A percentile compares a stretch with the other conserved stretches of the same genome.
These are phyloP conservation scores for Pseudobourletiella spinata DNA, from an alignment of 1,140 invertebrate species.

Conservation along the genomic window DNA sequence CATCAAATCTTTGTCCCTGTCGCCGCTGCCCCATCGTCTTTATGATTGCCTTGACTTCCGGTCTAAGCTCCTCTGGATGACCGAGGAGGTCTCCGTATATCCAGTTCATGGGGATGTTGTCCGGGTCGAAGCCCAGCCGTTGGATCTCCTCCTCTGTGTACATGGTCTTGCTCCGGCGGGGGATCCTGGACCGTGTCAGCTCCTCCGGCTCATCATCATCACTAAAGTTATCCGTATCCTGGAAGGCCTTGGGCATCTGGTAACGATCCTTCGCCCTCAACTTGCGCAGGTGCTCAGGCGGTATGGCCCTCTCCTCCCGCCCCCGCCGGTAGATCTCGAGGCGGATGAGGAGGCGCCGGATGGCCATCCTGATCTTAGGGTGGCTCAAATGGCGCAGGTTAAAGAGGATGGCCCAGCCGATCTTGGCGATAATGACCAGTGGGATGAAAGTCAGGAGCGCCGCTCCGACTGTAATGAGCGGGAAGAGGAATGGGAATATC, in stretches of 20 bases:
- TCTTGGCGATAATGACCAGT: background rate
- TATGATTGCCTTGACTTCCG: background rate
- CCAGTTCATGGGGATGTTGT: background rate
- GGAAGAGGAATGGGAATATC: background rate
- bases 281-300: background rate
- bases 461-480: background rate
- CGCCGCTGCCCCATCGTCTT: no score
- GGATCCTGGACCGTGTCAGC: background rate
- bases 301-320: background rate
- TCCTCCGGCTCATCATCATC: slow-evolving; percentile 3
- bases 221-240: background rate
- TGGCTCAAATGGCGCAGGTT: background rate
- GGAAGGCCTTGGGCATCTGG: background rate
- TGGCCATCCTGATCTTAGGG: background rate
- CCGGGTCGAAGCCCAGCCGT: background rate
- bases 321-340: background rate
- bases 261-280: background rate
- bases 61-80: background rate
- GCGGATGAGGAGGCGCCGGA: background rate
- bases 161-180: background rate
- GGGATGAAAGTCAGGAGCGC: background rate
- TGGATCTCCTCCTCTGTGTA: background rate
- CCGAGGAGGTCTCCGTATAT: background rate
- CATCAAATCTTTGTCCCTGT: no score
- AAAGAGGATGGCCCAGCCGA: background rate